These are phyloP conservation scores for Cryptomyrus ogoouensis DNA, from an alignment of 2,113 vertebrate genomes.

Conservation along the genomic window DNA sequence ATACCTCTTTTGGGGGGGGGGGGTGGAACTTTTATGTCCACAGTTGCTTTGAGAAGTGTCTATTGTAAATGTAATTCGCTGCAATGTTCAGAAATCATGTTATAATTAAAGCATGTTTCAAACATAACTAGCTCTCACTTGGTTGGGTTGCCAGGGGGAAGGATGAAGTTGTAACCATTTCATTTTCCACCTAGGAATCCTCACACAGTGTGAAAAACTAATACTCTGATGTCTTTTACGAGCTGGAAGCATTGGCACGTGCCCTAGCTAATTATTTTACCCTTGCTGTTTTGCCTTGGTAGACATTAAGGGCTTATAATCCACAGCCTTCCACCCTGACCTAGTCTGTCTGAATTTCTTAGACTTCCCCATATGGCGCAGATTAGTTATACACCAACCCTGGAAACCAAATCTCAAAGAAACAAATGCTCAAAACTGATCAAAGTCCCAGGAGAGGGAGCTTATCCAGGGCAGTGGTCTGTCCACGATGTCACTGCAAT, in stretches of 20 bases:
- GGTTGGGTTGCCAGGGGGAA: not conserved
- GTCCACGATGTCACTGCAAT: not conserved
- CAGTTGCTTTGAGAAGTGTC: not conserved
- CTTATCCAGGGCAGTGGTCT: not conserved
- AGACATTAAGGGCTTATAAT: not conserved
- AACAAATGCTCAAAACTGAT: constrained; percentile 33
- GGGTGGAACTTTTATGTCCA: not conserved
- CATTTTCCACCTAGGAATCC: not conserved
- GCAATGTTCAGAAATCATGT: not conserved
- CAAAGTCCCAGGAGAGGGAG: constrained; percentile 24
- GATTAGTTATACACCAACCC: constrained; percentile 33
- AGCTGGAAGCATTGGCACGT: not conserved
- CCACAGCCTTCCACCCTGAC: not conserved
- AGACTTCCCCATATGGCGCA: constrained; percentile 30
- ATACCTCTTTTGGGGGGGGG: not conserved
- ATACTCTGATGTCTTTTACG: not conserved
- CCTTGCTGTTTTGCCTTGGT: not conserved
- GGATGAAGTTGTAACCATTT: not conserved
- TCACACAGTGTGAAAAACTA: not conserved
- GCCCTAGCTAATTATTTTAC: not conserved
- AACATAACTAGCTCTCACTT: not conserved
- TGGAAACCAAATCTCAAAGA: constrained; percentile 1
- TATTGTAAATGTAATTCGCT: not conserved
- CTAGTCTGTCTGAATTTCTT: not conserved
- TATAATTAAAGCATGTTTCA: not conserved